phyloP scores from a whole-genome alignment of 1,140 invertebrate species.

The Telenomus remus region DNA sequence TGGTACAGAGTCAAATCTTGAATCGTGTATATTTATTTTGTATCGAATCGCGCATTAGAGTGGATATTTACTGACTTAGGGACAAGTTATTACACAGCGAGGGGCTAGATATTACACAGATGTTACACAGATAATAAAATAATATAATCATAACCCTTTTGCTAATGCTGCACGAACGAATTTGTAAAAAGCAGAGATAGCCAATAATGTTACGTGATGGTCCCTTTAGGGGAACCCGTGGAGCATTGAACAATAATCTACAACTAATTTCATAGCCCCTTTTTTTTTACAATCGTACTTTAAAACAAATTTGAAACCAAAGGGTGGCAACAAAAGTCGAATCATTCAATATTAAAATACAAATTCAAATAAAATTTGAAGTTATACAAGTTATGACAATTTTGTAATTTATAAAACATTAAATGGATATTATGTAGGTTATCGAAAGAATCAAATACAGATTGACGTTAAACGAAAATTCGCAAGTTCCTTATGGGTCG shows the following conservation, averaged over 20 bases:
- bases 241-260: constrained; percentile 29
- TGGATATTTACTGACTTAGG: constrained; percentile 43
- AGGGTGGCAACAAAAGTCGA: no score
- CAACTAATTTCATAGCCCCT: constrained; percentile 8
- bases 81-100: constrained; percentile 44
- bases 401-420: no score
- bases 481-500: no score
- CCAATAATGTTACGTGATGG: constrained; percentile 16
- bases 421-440: no score
- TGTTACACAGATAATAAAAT: constrained; percentile 55
- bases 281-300: not conserved
- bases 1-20: constrained; percentile 16
- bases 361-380: no score
- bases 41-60: constrained; percentile 27
- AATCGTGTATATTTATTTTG: constrained; percentile 10
- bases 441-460: no score
- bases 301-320: no score
- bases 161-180: constrained; percentile 32
- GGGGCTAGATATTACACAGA: constrained; percentile 50
- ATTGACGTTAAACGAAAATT: no score
- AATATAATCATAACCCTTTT: constrained; percentile 54
- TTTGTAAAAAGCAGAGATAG: constrained; percentile 36
- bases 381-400: no score
- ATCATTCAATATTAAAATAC: no score
- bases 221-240: constrained; percentile 5